A percentile compares a stretch with the other conserved stretches of the same genome.
Conservation (phyloP, 2,113 vertebrate species). For the Polyodon spathula region DNA sequence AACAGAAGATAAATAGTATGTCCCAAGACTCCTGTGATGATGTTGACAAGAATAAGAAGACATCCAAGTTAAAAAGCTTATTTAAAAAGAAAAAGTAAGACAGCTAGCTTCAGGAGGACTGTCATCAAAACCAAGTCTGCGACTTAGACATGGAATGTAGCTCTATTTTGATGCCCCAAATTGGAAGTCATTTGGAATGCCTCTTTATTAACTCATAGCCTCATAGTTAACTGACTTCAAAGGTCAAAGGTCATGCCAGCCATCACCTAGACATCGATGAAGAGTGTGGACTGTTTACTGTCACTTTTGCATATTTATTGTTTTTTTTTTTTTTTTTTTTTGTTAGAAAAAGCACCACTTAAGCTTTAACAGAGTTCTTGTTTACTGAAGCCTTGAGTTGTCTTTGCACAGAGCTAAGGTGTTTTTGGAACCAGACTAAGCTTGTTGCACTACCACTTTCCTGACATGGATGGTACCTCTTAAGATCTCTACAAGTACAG, state of each 20-base stretch:
- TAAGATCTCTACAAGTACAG: constrained; percentile 38
- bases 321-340: neutral
- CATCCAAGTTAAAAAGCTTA: constrained; percentile 91
- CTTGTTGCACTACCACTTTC: constrained; percentile 94
- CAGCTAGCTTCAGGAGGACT: constrained; percentile 29
- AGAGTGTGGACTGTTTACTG: constrained; percentile 58
- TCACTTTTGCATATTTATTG: constrained; percentile 71
- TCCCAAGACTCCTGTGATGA: constrained; percentile 84
- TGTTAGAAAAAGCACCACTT: constrained; percentile 8
- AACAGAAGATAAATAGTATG: constrained; percentile 73
- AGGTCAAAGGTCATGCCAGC: constrained; percentile 43
- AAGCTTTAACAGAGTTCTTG: constrained; percentile 51
- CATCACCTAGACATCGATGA: constrained; percentile 52
- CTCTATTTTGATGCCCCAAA: constrained; percentile 59
- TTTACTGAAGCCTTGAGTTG: constrained; percentile 54
- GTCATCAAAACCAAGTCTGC: constrained; percentile 44
- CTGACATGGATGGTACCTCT: constrained; percentile 67
- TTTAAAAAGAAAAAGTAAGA: constrained; percentile 85
- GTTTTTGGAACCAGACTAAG: constrained; percentile 52
- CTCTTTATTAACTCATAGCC: constrained; percentile 55
- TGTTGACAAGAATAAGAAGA: constrained; percentile 83
- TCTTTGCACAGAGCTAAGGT: constrained; percentile 45
- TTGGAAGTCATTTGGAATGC: constrained; percentile 61
- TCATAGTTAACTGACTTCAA: constrained; percentile 55
- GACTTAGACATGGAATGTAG: constrained; percentile 66